Base-by-base conservation (phyloP, 1,140 invertebrate genomes). In the Frieseomelitta varia region DNA sequence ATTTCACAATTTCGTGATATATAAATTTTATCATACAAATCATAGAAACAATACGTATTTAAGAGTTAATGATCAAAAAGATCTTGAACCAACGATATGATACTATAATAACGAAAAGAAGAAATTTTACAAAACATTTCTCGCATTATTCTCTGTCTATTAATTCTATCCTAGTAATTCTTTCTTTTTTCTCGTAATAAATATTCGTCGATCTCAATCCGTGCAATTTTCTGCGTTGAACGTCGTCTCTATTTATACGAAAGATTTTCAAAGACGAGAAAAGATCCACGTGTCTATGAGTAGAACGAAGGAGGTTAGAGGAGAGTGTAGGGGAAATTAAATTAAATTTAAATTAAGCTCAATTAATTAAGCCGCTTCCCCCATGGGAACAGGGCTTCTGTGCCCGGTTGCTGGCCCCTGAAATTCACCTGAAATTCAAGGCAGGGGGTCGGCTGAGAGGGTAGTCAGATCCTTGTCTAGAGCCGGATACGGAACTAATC, bases 341-440 rank as follows among this genome's bases (percentile, higher is more conserved):
- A 93, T 92, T 92, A 91, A 93, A 93, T 93, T 93, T 91, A 92
- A 92, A 93, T 93, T 93, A 92, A 91, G 91, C 90, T 93, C 90
- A 92, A 93, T 93, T 93, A 93, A 92, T 92, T 93, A 91, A 92
- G 90, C 84, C 81, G 86, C 87, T 90, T 88, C 85, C 30, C 87
- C 74, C 91, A 86, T 92, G 91, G 91, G 91, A 90, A 92, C 86
- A 90, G 81, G 63, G 89, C 86, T 81, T 87, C 86, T 87, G 87
- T 87, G 78, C 82, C 77, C 77, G 85, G 81, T 84, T 81, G 74
- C 85, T 85, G 69, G 58, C 87, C 86, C 82, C 86, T 89, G 84
- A 88, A 89, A 88, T 88, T 89, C 80, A 51, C 84, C 51, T 61
- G 56, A 24, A 56, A 56, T 55, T 27, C 61, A 80, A 73, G n/a